phyloP scores from a whole-genome alignment of 2,888 invertebrate species.

The Chymomyza amoena region DNA sequence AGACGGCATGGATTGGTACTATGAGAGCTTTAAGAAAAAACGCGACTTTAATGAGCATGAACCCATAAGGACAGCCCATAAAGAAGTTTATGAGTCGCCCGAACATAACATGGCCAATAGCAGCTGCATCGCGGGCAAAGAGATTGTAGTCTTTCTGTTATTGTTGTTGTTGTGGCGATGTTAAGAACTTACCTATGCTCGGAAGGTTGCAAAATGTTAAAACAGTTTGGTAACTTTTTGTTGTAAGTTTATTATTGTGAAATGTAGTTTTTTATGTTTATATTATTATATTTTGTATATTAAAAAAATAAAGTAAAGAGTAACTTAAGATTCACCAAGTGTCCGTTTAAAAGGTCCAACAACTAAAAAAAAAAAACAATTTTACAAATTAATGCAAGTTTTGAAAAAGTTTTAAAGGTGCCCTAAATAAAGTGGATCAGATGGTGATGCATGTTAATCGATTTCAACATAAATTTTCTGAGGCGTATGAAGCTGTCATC shows the following conservation, averaged over 20 bases:
- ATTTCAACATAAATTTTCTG: constrained; percentile 19
- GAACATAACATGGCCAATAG: not conserved
- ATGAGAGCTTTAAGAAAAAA: constrained; percentile 84
- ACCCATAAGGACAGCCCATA: constrained; percentile 32
- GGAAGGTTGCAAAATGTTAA: constrained; percentile 36
- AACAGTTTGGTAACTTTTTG: constrained; percentile 35
- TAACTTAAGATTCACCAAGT: too few relatives aligned
- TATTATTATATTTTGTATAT: not conserved
- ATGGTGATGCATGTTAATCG: constrained; percentile 16
- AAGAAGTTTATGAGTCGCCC: constrained; percentile 25
- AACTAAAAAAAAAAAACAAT: too few relatives aligned
- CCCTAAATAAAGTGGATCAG: not conserved
- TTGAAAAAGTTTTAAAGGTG: too few relatives aligned
- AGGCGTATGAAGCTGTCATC: constrained; percentile 30
- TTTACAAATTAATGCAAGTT: too few relatives aligned
- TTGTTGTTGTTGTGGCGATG: constrained; percentile 40
- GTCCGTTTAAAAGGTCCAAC: too few relatives aligned
- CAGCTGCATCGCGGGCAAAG: not conserved
- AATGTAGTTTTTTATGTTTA: not conserved
- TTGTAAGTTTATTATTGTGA: constrained; percentile 42
- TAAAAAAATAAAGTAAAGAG: not conserved
- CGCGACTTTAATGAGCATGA: constrained; percentile 49
- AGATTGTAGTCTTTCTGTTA: constrained; percentile 21
- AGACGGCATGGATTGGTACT: constrained; percentile 89
- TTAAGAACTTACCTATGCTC: not conserved